These are phyloP conservation scores for Timema podura DNA, from an alignment of 2,888 invertebrate species.

Conservation along the genomic window DNA sequence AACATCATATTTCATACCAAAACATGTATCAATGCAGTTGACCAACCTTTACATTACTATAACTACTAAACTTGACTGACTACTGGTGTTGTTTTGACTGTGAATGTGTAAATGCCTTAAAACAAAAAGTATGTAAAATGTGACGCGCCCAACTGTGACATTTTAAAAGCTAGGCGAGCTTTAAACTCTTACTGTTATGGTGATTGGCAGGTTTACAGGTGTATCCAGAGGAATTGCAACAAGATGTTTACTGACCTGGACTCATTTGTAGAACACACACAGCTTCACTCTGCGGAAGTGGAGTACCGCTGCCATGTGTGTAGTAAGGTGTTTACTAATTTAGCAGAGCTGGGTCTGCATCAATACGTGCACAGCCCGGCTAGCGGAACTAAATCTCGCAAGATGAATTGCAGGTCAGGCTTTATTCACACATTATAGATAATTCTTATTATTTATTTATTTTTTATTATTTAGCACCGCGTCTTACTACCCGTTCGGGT, in stretches of 20 bases:
- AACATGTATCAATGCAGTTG: too few species aligned
- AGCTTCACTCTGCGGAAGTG: slow-evolving; percentile 50
- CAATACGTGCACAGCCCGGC: slow-evolving; percentile 53
- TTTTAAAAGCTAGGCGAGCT: too few species aligned
- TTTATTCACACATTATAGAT: slow-evolving; percentile 10
- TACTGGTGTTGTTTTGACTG: neutral
- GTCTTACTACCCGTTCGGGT: too few species aligned
- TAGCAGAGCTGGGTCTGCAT: slow-evolving; percentile 59
- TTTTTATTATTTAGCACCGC: too few species aligned
- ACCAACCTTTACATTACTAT: neutral
- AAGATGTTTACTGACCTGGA: slow-evolving; percentile 58
- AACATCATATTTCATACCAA: too few species aligned
- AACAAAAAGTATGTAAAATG: too few species aligned
- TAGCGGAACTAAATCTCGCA: slow-evolving; percentile 5
- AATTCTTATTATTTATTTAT: too few species aligned
- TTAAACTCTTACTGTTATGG: too few species aligned
- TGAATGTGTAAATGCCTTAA: neutral
- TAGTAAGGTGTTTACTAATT: slow-evolving; percentile 51
- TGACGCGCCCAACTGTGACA: too few species aligned
- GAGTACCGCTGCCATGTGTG: slow-evolving; percentile 62
- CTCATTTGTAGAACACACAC: slow-evolving; percentile 58
- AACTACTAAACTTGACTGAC: neutral
- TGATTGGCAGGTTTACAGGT: slow-evolving; percentile 53
- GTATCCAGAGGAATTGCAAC: slow-evolving; percentile 60
- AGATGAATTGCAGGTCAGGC: slow-evolving; percentile 32